These are phyloP conservation scores for Dromius quadrimaculatus DNA, from an alignment of 2,888 invertebrate genomes.

Conservation along the genomic window DNA sequence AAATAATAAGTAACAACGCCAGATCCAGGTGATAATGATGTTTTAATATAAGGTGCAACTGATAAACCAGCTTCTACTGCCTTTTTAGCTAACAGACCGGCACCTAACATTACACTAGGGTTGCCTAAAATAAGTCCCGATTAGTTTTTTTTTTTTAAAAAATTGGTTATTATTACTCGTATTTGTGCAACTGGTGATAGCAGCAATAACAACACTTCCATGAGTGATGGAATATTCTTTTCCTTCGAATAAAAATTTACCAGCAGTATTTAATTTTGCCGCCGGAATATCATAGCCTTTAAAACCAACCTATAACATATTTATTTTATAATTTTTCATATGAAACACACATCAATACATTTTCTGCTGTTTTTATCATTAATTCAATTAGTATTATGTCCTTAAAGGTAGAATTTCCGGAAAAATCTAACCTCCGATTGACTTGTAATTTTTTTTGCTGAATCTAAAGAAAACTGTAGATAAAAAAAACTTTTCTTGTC, in stretches of 20 bases:
- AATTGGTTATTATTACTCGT: slow-evolving; percentile 72
- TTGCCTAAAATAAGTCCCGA: slow-evolving; percentile 67
- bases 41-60: slow-evolving; percentile 95
- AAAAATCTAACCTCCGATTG: too few species aligned
- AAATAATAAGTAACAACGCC: slow-evolving; percentile 95
- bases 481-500: too few species aligned
- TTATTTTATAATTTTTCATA: slow-evolving; percentile 1
- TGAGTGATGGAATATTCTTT: slow-evolving; percentile 83
- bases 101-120: slow-evolving; percentile 98
- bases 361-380: too few species aligned
- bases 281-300: slow-evolving; percentile 88
- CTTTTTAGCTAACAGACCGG: slow-evolving; percentile 92
- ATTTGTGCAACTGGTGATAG: slow-evolving; percentile 98
- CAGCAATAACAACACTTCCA: slow-evolving; percentile 96
- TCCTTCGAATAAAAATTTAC: slow-evolving; percentile 85
- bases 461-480: too few species aligned
- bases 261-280: slow-evolving; percentile 73
- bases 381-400: too few species aligned
- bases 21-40: slow-evolving; percentile 95
- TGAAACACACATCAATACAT: neutral
- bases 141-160: neutral
- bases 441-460: too few species aligned
- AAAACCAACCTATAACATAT: slow-evolving; percentile 80
- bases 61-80: slow-evolving; percentile 91
- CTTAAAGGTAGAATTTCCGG: too few species aligned